Conservation (phyloP, 2,888 invertebrate species). For the Scaptomyza flava region DNA sequence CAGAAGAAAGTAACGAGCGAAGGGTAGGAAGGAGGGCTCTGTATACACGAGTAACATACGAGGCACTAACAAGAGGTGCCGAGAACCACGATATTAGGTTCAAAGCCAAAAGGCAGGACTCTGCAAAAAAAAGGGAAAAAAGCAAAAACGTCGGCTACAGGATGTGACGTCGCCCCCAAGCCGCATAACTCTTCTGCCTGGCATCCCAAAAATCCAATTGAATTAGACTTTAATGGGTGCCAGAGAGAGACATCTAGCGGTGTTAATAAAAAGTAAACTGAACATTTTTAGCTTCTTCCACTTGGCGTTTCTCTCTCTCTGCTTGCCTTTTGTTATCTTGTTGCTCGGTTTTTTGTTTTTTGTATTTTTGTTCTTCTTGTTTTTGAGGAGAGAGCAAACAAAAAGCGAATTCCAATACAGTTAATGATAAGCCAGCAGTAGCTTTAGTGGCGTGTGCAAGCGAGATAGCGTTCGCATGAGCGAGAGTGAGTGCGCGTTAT, state of each 20-base stretch:
- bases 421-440: constrained; percentile 70
- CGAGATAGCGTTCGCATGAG: constrained; percentile 22
- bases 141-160: constrained; percentile 29
- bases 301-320: constrained; percentile 30
- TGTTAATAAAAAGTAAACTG: constrained; percentile 73
- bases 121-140: constrained; percentile 26
- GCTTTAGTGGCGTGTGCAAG: constrained; percentile 11
- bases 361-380: constrained; percentile 25
- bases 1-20: neutral
- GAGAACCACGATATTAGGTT: constrained; percentile 81
- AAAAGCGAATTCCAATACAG: constrained; percentile 73
- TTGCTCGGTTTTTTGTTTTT: constrained; percentile 5
- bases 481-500: constrained; percentile 28
- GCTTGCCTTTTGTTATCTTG: constrained; percentile 10
- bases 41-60: constrained; percentile 62
- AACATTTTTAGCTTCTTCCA: constrained; percentile 50
- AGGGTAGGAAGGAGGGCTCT: neutral
- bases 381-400: constrained; percentile 34
- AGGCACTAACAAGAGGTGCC: constrained; percentile 77
- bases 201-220: constrained; percentile 68
- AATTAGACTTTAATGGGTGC: constrained; percentile 73
- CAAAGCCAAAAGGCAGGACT: constrained; percentile 63
- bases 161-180: constrained; percentile 30
- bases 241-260: constrained; percentile 79
- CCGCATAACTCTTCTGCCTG: constrained; percentile 39